Conservation (phyloP, 2,113 vertebrate species). For the Pedetes capensis region DNA sequence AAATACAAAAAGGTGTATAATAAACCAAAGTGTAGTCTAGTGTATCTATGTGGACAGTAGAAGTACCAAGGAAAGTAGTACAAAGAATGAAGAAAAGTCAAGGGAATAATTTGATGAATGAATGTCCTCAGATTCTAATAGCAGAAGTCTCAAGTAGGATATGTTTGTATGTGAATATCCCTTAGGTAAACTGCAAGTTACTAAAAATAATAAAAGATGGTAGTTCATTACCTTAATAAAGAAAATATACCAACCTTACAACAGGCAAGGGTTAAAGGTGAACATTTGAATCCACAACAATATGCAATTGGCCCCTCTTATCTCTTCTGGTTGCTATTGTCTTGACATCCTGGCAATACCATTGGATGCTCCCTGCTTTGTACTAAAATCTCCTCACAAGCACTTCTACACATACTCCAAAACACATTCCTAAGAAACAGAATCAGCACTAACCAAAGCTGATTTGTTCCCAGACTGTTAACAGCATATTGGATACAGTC, state of each 20-base stretch:
- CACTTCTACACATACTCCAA: rapidly evolving
- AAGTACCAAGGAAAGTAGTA: background rate
- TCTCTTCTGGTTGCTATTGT: background rate
- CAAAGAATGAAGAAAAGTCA: background rate
- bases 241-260: background rate
- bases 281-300: background rate
- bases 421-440: background rate
- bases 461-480: background rate
- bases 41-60: background rate
- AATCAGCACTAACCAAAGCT: background rate
- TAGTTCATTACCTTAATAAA: background rate
- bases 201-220: background rate
- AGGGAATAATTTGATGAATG: background rate
- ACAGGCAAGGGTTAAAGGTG: background rate
- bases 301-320: background rate
- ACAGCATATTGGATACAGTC: background rate
- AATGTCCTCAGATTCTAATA: background rate
- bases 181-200: background rate
- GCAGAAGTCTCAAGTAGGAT: background rate
- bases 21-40: background rate
- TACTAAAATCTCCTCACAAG: background rate
- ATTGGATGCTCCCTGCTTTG: rapidly evolving
- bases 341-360: rapidly evolving
- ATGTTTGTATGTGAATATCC: background rate
- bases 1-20: background rate